Conservation (phyloP, 2,113 vertebrate genomes). For the Jacana jacana region DNA sequence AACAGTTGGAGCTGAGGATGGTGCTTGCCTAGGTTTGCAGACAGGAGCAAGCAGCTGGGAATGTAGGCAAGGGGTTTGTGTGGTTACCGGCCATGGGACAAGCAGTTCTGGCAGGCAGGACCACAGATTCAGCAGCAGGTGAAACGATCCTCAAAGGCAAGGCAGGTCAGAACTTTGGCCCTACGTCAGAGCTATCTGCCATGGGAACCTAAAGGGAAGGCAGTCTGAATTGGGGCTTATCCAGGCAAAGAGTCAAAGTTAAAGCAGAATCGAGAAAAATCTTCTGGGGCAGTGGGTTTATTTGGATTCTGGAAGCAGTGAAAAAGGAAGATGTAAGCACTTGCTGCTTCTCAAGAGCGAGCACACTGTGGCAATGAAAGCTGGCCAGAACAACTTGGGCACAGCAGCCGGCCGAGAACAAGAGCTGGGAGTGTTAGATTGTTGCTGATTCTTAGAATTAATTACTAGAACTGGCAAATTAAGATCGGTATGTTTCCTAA, state of each 20-base stretch:
- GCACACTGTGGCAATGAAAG: background rate
- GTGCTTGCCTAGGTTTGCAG: slow-evolving; percentile 25
- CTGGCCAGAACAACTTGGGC: slow-evolving; percentile 13
- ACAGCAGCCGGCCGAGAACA: slow-evolving; percentile 2
- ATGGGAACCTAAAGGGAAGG: background rate
- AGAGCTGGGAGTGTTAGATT: background rate
- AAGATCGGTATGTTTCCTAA: slow-evolving; percentile 32
- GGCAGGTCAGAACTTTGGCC: slow-evolving; percentile 16
- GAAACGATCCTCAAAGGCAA: background rate
- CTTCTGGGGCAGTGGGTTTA: background rate
- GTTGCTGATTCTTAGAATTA: slow-evolving; percentile 40
- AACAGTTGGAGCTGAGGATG: background rate
- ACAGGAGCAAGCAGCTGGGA: slow-evolving; percentile 56
- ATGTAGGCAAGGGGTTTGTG: background rate
- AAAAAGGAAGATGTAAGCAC: background rate
- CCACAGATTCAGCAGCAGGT: background rate
- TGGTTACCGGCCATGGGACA: background rate
- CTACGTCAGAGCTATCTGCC: background rate
- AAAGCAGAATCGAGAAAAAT: background rate
- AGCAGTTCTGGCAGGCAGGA: slow-evolving; percentile 34
- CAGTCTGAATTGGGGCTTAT: background rate
- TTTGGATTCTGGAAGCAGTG: background rate
- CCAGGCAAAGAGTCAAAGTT: background rate
- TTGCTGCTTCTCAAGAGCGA: background rate
- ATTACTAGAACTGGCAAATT: slow-evolving; percentile 27